Evolutionary conservation across 2,113 vertebrate genomes (phyloP), one percentile per base, ranked within the genome.

Genomic region (Periophthalmodon schlosseri): DNA sequence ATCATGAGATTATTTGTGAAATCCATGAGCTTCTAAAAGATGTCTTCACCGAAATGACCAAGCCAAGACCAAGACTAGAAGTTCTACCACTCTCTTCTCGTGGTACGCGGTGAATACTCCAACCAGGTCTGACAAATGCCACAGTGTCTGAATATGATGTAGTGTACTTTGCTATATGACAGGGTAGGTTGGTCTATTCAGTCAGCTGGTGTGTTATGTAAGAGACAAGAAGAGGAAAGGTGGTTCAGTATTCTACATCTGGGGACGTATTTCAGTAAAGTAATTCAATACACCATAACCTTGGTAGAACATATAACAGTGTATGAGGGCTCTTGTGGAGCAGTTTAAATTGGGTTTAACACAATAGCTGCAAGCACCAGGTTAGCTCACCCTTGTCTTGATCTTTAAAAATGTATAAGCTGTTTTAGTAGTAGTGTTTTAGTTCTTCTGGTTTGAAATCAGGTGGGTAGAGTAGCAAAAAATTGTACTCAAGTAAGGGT

Each of bases 31-130:
- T 93, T 87, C 85, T 91, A 93, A 18, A 20, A 52, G 49, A 89
- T 77, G 93, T 85, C 93, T 94, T 95, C 91, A 91, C 95, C 93
- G 77, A 95, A 89, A 93, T 95, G 93, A 88, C 94, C 90, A 81
- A 80, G 70, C 80, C 82, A 79, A 80, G 76, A 44, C 39, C 39
- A 10, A 44, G 68, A 78, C 66, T 79, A 58, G 77, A 82, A 34
- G 73, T 65, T 23, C 79, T 82, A 69, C 85, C 92, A 87, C 91
- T 94, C 95, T 92, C 92, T 94, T 94, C 91, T 70, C 90, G 92
- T 92, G 77, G 92, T 94, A 92, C 95, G 92, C 93, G 16, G 18
- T n/a, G 52, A n/a, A 56, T 21, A 9, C n/a, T n/a, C 20, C 56
- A 18, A 23, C 56, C 21, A 23, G 56, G n/a, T 11, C 12, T 56